Evolutionary conservation across 2,113 vertebrate species (phyloP).

Genomic region (Dromiciops gliroides): DNA sequence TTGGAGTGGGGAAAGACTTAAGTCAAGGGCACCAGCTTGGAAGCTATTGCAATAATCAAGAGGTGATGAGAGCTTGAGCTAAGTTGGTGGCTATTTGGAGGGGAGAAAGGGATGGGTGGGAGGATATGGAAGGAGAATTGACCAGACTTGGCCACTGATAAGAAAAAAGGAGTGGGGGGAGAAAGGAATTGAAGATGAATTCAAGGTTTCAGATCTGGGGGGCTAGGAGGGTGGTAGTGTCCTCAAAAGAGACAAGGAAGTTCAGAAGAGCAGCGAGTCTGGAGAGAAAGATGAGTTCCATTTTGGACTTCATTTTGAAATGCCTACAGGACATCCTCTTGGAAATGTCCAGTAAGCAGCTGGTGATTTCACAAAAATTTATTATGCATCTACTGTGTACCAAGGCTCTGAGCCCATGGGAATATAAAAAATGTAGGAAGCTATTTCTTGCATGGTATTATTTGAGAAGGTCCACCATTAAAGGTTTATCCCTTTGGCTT

Average conservation of each 20-base stretch:
- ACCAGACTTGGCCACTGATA: background rate
- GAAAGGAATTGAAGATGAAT: background rate
- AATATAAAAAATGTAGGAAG: background rate
- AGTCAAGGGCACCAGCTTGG: background rate
- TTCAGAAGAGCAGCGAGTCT: no score
- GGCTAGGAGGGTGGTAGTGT: background rate
- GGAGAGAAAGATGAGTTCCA: background rate
- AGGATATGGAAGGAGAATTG: background rate
- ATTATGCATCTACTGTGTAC: background rate
- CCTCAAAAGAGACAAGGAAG: no score
- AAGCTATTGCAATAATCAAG: background rate
- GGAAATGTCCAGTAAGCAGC: background rate
- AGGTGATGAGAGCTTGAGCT: background rate
- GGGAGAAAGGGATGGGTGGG: background rate
- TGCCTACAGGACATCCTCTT: background rate
- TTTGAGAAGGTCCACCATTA: background rate
- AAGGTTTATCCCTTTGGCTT: background rate
- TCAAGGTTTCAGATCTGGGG: background rate
- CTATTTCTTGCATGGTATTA: background rate
- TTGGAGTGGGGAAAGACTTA: background rate
- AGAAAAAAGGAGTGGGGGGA: background rate
- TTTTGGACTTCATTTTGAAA: background rate
- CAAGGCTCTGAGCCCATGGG: background rate
- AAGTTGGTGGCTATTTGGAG: background rate
- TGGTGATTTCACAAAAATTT: background rate